phyloP scores from a whole-genome alignment of 2,888 invertebrate genomes.

The Crematogaster levior region DNA sequence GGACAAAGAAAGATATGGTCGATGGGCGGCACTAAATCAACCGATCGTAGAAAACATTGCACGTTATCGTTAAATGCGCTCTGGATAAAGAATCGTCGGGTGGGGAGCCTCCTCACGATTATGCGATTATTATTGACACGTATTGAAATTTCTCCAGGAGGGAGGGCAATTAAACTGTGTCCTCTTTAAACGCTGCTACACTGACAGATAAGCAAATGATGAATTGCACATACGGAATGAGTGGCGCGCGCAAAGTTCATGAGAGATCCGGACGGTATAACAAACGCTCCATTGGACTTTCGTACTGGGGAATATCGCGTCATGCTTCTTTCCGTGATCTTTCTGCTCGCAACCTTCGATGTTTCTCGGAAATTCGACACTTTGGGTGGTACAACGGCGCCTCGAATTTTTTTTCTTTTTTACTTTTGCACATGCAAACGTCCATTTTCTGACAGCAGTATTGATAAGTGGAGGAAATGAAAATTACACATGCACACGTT shows the following conservation, averaged over 20 bases:
- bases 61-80: not conserved
- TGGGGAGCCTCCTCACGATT: not conserved
- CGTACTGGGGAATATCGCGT: not conserved
- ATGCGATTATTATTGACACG: not conserved
- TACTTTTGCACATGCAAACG: not conserved
- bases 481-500: too few species aligned
- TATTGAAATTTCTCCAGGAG: not conserved
- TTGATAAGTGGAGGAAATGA: too few species aligned
- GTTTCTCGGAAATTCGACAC: not conserved
- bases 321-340: too few species aligned
- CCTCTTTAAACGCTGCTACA: slow-evolving; percentile 39
- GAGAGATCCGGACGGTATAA: slow-evolving; percentile 11
- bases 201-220: slow-evolving; percentile 58
- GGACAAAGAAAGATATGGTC: slow-evolving; percentile 15
- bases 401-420: not conserved
- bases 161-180: slow-evolving; percentile 34
- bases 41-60: not conserved
- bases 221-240: slow-evolving; percentile 21
- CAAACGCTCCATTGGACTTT: not conserved
- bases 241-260: slow-evolving; percentile 62
- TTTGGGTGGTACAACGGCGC: too few species aligned
- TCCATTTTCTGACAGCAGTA: not conserved
- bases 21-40: not conserved
- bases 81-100: not conserved
- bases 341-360: too few species aligned